These are phyloP conservation scores for Macrotrachela quadricornifera DNA, from an alignment of 1,140 invertebrate species.

Conservation along the genomic window DNA sequence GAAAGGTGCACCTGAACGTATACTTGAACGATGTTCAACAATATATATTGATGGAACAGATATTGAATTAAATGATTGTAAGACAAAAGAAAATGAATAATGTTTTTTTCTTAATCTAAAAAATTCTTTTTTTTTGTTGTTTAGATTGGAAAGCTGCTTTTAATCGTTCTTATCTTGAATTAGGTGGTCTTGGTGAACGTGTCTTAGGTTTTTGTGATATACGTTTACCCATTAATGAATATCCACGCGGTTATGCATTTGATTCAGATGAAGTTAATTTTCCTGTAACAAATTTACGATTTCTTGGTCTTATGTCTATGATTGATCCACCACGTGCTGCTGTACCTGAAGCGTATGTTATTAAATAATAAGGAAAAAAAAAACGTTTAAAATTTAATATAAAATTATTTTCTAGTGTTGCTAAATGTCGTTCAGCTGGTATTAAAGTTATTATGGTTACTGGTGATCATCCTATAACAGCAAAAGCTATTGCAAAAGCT, in stretches of 20 bases:
- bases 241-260: constrained; percentile 62
- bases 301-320: constrained; percentile 97
- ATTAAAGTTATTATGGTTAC: constrained; percentile 41
- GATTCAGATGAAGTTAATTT: constrained; percentile 72
- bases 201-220: constrained; percentile 79
- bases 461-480: constrained; percentile 92
- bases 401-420: not conserved
- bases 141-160: constrained; percentile 77
- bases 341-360: constrained; percentile 33
- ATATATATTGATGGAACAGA: constrained; percentile 92
- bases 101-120: too few relatives aligned
- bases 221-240: constrained; percentile 67
- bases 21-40: constrained; percentile 77
- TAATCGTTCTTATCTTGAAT: constrained; percentile 89
- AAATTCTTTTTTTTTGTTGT: too few relatives aligned
- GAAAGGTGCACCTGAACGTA: constrained; percentile 97
- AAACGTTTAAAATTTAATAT: not conserved
- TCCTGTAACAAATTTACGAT: constrained; percentile 71
- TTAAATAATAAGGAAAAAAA: too few relatives aligned
- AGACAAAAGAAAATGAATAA: constrained; percentile 29
- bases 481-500: constrained; percentile 96
- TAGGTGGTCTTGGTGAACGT: constrained; percentile 89
- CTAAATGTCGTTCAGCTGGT: constrained; percentile 10
- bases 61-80: constrained; percentile 79
- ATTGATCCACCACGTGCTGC: constrained; percentile 69